These are phyloP conservation scores for Syrmaticus mikado DNA, from an alignment of 2,113 vertebrate genomes.

Conservation along the genomic window DNA sequence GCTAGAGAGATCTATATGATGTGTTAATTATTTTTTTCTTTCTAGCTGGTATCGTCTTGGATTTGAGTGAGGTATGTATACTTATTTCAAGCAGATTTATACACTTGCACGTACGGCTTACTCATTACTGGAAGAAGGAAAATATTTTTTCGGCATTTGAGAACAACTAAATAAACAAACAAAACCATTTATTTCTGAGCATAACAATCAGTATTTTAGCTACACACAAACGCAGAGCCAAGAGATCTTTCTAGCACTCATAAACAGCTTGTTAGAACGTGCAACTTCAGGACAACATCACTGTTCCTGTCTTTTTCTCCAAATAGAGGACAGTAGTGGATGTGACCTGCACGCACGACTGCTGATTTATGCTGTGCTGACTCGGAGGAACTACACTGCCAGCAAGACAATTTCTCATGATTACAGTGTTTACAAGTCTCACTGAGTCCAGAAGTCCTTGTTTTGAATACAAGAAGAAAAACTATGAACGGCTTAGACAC, in stretches of 20 bases:
- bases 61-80: not conserved
- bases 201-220: not conserved
- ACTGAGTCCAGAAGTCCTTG: not conserved
- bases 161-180: not conserved
- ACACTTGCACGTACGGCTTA: not conserved
- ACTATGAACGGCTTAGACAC: not conserved
- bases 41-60: rapidly evolving
- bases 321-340: not conserved
- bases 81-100: not conserved
- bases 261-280: not conserved
- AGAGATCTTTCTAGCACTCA: not conserved
- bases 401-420: slow-evolving; percentile 29
- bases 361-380: slow-evolving; percentile 18
- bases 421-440: slow-evolving; percentile 6
- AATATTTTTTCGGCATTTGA: not conserved
- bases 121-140: not conserved
- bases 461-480: slow-evolving; percentile 1
- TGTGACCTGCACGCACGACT: not conserved
- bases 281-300: not conserved
- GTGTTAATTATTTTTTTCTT: not conserved
- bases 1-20: too few relatives aligned
- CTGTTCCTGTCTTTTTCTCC: not conserved
- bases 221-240: not conserved
- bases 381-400: slow-evolving; percentile 13
- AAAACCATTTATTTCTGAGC: not conserved